Percentiles rank a stretch among this genome's conserved stretches.
These are phyloP conservation scores for Eospalax fontanierii DNA, from an alignment of 2,797 vertebrate genomes.

Conservation along the genomic window DNA sequence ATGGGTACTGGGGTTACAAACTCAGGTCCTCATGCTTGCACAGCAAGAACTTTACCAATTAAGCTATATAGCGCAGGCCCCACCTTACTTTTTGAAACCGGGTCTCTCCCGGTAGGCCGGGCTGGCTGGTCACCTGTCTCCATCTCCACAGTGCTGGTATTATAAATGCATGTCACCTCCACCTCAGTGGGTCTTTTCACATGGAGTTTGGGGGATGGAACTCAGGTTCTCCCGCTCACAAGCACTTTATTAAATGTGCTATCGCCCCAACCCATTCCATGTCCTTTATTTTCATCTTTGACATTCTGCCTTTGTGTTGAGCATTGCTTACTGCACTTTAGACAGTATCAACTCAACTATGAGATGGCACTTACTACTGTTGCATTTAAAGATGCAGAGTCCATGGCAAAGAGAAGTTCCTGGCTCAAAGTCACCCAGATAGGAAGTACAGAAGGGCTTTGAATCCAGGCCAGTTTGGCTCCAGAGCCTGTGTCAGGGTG, in stretches of 20 bases:
- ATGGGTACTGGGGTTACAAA: background rate
- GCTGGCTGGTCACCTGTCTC: background rate
- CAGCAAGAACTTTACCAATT: background rate
- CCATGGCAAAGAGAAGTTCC: background rate
- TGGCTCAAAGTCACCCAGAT: conserved; percentile 29
- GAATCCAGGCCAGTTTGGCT: background rate
- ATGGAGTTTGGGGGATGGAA: background rate
- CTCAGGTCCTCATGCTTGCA: background rate
- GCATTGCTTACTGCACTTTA: background rate
- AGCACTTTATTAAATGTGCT: background rate
- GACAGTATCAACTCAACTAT: background rate
- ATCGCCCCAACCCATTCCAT: background rate
- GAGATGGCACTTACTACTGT: background rate
- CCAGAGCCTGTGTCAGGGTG: conserved; percentile 1
- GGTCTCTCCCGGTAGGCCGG: background rate
- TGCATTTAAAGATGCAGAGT: conserved; percentile 20
- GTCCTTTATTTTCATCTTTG: background rate
- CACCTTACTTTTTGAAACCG: background rate
- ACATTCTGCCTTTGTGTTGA: background rate
- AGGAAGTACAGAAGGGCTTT: background rate
- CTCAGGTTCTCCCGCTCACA: background rate
- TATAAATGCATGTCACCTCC: background rate
- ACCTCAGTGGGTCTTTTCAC: background rate
- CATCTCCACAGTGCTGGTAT: background rate
- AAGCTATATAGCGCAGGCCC: background rate